Base-by-base conservation (phyloP, 2,113 vertebrate genomes). In the Phasianus colchicus region DNA sequence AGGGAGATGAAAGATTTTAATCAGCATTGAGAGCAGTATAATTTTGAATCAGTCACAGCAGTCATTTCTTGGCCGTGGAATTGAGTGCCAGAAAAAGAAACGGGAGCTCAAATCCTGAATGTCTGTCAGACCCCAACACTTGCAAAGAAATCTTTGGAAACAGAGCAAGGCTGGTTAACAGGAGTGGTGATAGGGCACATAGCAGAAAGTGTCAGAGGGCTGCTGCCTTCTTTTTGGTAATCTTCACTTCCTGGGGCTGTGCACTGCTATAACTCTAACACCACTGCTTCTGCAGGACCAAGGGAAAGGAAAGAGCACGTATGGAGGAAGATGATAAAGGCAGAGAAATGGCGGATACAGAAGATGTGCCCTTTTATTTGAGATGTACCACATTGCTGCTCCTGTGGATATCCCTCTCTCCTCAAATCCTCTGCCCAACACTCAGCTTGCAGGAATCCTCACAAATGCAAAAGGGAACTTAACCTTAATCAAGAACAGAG, bases 1-100 rank as follows among this genome's bases (percentile, higher is more conserved):
- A 12, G 24, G 55, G 82, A 95, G 42, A 77, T 47, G n/a, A 92
- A 84, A 82, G 82, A 64, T 77, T 66, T 91, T 45, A 85, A 73
- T 38, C 27, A 66, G 45, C n/a, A 63, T 10, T 54, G 55, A 88
- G 82, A 76, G 58, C 10, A 63, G 32, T 43, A 30, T 38, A 13
- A 63, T 66, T 94, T 19, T 29, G 60, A 66, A 77, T 76, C 54
- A n/a, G 58, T 76, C 79, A 52, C 75, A 87, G 18, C 60, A 65
- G 63, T 15, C 43, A 34, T n/a, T 91, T 58, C 66, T 80, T 14
- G 7, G 54, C n/a, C 50, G 36, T 1, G 1, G 72, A 54, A 76
- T 11, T 1, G 10, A 38, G 58, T 27, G 54, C 24, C 71, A 83
- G 66, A 48, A 66, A 38, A 30, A 30, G 48, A 72, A 30, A 11